These are phyloP conservation scores for Pterocles orientalis DNA, from an alignment of 2,113 vertebrate genomes.

Conservation along the genomic window DNA sequence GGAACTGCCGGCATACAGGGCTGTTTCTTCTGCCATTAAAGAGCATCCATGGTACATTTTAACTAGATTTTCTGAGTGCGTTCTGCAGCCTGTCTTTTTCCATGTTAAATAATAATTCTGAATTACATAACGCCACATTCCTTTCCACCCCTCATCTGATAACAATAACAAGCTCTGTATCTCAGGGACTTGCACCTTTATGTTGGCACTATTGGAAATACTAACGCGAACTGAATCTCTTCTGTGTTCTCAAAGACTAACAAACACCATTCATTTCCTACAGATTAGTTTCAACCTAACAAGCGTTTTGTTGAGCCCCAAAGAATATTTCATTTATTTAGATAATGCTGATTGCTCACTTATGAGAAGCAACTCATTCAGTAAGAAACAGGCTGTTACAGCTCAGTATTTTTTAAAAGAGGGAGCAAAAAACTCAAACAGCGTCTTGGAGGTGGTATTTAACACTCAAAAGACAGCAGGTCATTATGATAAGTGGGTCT, in stretches of 20 bases:
- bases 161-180: slow-evolving; percentile 72
- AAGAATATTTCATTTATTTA: slow-evolving; percentile 81
- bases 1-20: background rate
- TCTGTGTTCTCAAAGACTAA: slow-evolving; percentile 74
- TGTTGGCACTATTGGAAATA: slow-evolving; percentile 69
- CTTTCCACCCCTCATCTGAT: slow-evolving; percentile 66
- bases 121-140: slow-evolving; percentile 30
- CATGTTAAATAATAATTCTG: slow-evolving; percentile 23
- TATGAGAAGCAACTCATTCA: slow-evolving; percentile 61
- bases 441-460: slow-evolving; percentile 34
- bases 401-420: slow-evolving; percentile 22
- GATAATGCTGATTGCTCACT: slow-evolving; percentile 75
- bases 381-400: slow-evolving; percentile 63
- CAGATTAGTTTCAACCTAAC: slow-evolving; percentile 76
- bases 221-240: slow-evolving; percentile 69
- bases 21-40: slow-evolving; percentile 11
- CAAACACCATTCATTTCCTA: slow-evolving; percentile 78
- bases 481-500: slow-evolving; percentile 1
- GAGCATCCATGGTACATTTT: background rate
- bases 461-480: slow-evolving; percentile 35
- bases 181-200: slow-evolving; percentile 72
- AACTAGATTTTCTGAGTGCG: slow-evolving; percentile 17
- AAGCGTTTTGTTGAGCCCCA: slow-evolving; percentile 72
- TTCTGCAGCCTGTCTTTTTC: slow-evolving; percentile 27
- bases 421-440: slow-evolving; percentile 9